Evolutionary conservation across 2,797 vertebrate genomes (phyloP), one percentile per base, ranked within the genome.

Genomic region (Rallus crepitans): DNA sequence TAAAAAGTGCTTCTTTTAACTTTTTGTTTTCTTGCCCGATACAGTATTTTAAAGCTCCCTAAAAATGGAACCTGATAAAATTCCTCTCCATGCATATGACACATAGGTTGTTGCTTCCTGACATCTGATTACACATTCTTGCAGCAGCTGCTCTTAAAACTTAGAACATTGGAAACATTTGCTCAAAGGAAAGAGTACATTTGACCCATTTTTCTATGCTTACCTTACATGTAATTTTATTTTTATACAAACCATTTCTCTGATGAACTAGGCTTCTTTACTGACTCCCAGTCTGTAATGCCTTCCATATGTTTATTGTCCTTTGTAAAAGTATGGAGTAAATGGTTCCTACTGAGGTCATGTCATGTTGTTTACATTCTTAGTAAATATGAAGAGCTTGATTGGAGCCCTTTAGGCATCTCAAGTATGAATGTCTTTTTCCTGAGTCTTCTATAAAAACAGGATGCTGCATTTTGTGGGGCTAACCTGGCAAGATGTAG

Each of bases 291-390:
- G 87, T 94, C 85, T 35, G 28, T 97, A 97, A 98, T 94, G 92
- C 72, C 24, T 95, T 97, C 97, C 97, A 94, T 95, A 91, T 97
- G 97, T 95, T 95, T 93, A 76, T 90, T 95, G 82, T 87, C 81
- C 45, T 95, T 97, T 93, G 75, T 89, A 90, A 96, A 91, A 96
- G 69, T 82, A 87, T 86, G 31, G 86, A 97, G 88, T 76, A 93
- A 95, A 93, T 92, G 82, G 78, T 90, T 97, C 70, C 82, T 88
- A 35, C 88, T 95, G 89, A 93, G 96, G 87, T 94, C 95, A 63
- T 91, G 88, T 97, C 80, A 82, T 96, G 90, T 94, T 97, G 95
- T 96, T 97, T 96, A 93, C 95, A 97, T 97, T 97, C 96, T 90
- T 96, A 85, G 94, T 92, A 89, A 94, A 96, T 92, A 95, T 15